These are phyloP conservation scores for Microctenopoma lineatum DNA, from an alignment of 2,797 vertebrate species.

Conservation along the genomic window DNA sequence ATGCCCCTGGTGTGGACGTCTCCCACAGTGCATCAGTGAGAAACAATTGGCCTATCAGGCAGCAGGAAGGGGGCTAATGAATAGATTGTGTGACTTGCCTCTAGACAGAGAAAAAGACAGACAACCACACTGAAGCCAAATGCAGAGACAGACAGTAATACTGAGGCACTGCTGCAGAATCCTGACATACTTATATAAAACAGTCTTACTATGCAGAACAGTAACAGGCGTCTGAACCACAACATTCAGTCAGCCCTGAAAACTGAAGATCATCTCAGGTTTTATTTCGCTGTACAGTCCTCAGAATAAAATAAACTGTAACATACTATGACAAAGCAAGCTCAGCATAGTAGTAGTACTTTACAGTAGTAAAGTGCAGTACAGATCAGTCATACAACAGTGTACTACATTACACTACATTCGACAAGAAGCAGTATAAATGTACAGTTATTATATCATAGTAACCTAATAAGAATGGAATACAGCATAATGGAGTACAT, in stretches of 20 bases:
- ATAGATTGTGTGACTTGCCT: constrained; percentile 60
- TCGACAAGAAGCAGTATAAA: too few species aligned
- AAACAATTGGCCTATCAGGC: constrained; percentile 65
- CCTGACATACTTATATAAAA: constrained; percentile 27
- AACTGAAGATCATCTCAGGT: neutral
- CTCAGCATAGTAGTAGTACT: neutral
- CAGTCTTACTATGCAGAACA: constrained; percentile 20
- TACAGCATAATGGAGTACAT: too few species aligned
- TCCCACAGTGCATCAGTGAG: constrained; percentile 55
- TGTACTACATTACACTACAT: too few species aligned
- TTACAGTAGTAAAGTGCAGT: neutral
- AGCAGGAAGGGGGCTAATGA: constrained; percentile 63
- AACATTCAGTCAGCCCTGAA: constrained; percentile 3
- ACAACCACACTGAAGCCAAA: constrained; percentile 33
- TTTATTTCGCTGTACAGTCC: constrained; percentile 1
- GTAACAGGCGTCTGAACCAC: constrained; percentile 4
- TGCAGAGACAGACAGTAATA: constrained; percentile 25
- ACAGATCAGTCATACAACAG: too few species aligned
- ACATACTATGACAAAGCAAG: neutral
- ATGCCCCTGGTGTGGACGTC: constrained; percentile 47
- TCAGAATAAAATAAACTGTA: neutral
- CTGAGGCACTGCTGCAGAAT: constrained; percentile 27
- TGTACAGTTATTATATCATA: too few species aligned
- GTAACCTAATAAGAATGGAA: too few species aligned
- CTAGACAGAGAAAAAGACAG: constrained; percentile 45